phyloP scores from a whole-genome alignment of 2,113 vertebrate genomes.

The Oxygymnocypris stewartii region DNA sequence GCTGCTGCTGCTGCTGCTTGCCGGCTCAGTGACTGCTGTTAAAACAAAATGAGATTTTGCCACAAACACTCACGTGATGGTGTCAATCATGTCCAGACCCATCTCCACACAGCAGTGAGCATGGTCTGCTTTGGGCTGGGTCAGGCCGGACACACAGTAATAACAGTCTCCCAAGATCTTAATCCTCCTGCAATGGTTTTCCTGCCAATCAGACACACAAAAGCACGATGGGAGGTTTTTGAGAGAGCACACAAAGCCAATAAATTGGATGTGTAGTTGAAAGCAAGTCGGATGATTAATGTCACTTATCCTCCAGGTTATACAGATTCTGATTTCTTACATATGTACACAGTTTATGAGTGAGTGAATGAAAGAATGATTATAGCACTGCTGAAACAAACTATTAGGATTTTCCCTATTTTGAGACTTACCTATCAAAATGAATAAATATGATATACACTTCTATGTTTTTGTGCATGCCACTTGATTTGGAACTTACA shows the following conservation, averaged over 20 bases:
- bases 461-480: background rate
- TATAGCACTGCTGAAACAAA: background rate
- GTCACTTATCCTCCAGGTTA: background rate
- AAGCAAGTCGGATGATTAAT: background rate
- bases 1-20: background rate
- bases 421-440: background rate
- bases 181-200: slow-evolving; percentile 92
- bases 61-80: slow-evolving; percentile 73
- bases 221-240: background rate
- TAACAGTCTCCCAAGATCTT: slow-evolving; percentile 99
- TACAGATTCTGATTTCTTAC: background rate
- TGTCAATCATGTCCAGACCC: slow-evolving; percentile 82
- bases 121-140: slow-evolving; percentile 95
- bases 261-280: background rate
- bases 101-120: slow-evolving; percentile 86
- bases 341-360: background rate
- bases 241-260: background rate
- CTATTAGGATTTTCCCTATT: background rate
- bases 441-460: background rate
- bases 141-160: slow-evolving; percentile 95
- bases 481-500: background rate
- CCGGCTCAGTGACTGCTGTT: background rate
- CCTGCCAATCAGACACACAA: slow-evolving; percentile 62
- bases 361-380: background rate
- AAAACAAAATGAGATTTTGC: background rate